Conservation (phyloP, 53 echinoderm and acorn worm species). For the Holothuria leucospilota region DNA sequence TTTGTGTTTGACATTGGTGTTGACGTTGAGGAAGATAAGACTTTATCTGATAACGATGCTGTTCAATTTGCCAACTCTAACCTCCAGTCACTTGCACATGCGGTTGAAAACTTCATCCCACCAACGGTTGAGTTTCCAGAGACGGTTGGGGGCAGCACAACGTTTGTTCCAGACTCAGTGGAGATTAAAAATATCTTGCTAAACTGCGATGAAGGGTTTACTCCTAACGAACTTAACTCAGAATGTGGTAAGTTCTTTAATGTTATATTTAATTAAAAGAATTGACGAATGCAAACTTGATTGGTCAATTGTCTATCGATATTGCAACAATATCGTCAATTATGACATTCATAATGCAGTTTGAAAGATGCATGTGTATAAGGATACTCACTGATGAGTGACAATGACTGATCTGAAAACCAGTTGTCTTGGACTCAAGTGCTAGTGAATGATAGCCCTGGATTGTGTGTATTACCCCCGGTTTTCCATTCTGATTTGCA, state of each 20-base stretch:
- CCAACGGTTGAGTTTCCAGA: slow-evolving; percentile 27
- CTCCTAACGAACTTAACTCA: neutral
- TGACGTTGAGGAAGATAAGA: slow-evolving; percentile 9
- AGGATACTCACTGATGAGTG: no score
- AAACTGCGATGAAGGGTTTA: neutral
- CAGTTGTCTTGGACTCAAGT: no score
- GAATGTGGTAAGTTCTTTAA: slow-evolving; percentile 33
- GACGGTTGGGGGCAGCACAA: slow-evolving; percentile 7
- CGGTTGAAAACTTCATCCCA: neutral
- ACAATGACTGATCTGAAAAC: no score
- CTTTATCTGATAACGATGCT: slow-evolving; percentile 3
- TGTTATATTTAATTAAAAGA: no score
- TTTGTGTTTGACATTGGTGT: slow-evolving; percentile 6
- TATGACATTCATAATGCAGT: no score
- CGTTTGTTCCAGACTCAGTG: neutral
- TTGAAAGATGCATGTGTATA: no score
- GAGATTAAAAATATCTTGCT: neutral
- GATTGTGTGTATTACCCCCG: no score
- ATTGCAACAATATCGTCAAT: no score
- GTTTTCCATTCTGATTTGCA: no score
- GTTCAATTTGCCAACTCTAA: slow-evolving; percentile 13
- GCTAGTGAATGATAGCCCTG: no score
- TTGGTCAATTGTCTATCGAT: no score
- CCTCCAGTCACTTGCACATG: slow-evolving; percentile 17
- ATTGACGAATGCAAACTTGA: no score